Evolutionary conservation across 2,888 invertebrate species (phyloP).

Genomic region (Melanostoma scalare): DNA sequence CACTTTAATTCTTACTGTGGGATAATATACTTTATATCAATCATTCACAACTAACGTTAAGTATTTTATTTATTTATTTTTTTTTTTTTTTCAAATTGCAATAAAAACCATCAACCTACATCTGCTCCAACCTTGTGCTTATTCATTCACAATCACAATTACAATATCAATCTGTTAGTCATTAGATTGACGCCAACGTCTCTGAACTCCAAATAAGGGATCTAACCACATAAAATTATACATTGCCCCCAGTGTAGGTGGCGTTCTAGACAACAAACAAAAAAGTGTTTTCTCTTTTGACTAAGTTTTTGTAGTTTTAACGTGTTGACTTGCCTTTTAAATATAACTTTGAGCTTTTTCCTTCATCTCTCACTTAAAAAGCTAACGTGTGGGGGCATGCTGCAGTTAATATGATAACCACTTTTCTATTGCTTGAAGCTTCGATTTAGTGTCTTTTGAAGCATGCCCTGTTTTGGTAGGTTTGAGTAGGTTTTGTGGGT

Average conservation of each 20-base stretch:
- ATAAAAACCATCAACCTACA: slow-evolving; percentile 45
- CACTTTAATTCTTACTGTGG: too few relatives aligned
- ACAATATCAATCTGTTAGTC: slow-evolving; percentile 66
- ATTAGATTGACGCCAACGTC: slow-evolving; percentile 71
- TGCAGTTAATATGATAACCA: slow-evolving; percentile 53
- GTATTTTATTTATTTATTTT: too few relatives aligned
- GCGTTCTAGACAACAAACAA: slow-evolving; percentile 38
- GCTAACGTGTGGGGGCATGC: slow-evolving; percentile 47
- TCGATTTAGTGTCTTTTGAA: slow-evolving; percentile 34
- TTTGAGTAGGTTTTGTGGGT: slow-evolving; percentile 56
- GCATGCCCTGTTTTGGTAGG: slow-evolving; percentile 62
- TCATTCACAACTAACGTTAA: too few relatives aligned
- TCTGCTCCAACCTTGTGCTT: slow-evolving; percentile 33
- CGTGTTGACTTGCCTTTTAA: slow-evolving; percentile 45
- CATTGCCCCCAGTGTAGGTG: slow-evolving; percentile 57
- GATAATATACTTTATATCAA: too few relatives aligned
- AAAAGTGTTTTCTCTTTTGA: slow-evolving; percentile 42
- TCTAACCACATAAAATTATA: slow-evolving; percentile 56
- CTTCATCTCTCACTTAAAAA: not conserved
- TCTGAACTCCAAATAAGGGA: slow-evolving; percentile 66
- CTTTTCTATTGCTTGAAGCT: slow-evolving; percentile 43
- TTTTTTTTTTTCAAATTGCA: too few relatives aligned
- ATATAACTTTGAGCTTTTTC: slow-evolving; percentile 55
- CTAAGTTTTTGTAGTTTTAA: not conserved
- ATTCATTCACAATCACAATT: slow-evolving; percentile 29